These are phyloP conservation scores for Sebastolobus alascanus DNA, from an alignment of 2,797 vertebrate species.

Conservation along the genomic window DNA sequence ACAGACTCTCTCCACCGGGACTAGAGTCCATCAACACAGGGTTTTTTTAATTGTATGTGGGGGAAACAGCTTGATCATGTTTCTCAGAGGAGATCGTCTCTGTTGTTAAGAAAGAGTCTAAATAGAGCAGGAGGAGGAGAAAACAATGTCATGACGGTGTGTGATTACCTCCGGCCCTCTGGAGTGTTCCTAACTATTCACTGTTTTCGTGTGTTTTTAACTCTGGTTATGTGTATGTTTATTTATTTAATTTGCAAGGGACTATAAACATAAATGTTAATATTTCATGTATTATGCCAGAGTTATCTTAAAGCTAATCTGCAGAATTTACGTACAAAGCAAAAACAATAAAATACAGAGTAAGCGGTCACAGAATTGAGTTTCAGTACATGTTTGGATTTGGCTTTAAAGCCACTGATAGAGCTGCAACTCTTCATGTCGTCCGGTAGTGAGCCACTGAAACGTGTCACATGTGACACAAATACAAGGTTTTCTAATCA, in stretches of 20 bases:
- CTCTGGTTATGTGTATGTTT: background rate
- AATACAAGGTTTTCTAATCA: slow-evolving; percentile 3
- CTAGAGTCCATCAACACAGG: slow-evolving; percentile 12
- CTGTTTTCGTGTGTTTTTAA: background rate
- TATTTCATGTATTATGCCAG: background rate
- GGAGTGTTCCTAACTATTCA: background rate
- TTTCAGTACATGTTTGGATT: background rate
- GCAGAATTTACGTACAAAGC: background rate
- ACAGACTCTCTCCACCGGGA: slow-evolving; percentile 45
- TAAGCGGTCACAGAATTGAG: background rate
- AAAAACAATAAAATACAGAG: background rate
- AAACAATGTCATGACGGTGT: background rate
- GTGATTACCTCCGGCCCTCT: background rate
- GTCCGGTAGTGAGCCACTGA: background rate
- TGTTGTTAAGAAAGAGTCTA: slow-evolving; percentile 31
- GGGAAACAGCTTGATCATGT: slow-evolving; percentile 26
- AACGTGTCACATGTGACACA: background rate
- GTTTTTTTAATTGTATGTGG: slow-evolving; percentile 7
- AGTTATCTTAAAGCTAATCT: background rate
- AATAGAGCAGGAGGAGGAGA: slow-evolving; percentile 19
- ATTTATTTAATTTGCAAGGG: background rate
- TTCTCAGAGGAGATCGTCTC: slow-evolving; percentile 31
- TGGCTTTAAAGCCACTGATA: background rate
- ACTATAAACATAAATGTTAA: background rate
- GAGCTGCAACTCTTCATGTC: background rate